phyloP scores from a whole-genome alignment of 2,797 vertebrate species.

The Rhinichthys osculus region DNA sequence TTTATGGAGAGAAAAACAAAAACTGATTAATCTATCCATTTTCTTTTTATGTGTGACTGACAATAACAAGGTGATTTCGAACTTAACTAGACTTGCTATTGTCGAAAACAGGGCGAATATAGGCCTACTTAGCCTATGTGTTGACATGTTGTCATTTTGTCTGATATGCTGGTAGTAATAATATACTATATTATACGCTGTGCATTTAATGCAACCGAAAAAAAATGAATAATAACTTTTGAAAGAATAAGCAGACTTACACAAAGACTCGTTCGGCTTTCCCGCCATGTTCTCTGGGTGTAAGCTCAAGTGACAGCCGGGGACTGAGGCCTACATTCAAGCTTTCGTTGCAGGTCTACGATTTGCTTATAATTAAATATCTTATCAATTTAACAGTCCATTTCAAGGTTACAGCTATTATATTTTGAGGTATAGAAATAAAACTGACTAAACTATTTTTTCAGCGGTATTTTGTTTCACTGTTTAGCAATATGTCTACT shows the following conservation, averaged over 20 bases:
- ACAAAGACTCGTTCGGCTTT: background rate
- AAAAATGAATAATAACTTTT: background rate
- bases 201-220: background rate
- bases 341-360: background rate
- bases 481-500: background rate
- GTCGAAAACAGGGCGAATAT: background rate
- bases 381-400: background rate
- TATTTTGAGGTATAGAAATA: background rate
- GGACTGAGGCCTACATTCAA: constrained; percentile 42
- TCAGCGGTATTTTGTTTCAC: background rate
- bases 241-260: background rate
- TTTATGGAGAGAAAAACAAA: background rate
- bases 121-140: background rate
- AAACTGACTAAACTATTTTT: background rate
- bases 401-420: background rate
- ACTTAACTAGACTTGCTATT: background rate
- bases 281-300: background rate
- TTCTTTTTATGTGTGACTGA: background rate
- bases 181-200: no score
- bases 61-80: constrained; percentile 1
- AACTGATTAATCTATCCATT: background rate
- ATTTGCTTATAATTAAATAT: background rate
- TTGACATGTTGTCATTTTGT: background rate
- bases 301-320: constrained; percentile 1
- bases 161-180: background rate